phyloP scores from a whole-genome alignment of 2,113 vertebrate genomes.

The Sula dactylatra region DNA sequence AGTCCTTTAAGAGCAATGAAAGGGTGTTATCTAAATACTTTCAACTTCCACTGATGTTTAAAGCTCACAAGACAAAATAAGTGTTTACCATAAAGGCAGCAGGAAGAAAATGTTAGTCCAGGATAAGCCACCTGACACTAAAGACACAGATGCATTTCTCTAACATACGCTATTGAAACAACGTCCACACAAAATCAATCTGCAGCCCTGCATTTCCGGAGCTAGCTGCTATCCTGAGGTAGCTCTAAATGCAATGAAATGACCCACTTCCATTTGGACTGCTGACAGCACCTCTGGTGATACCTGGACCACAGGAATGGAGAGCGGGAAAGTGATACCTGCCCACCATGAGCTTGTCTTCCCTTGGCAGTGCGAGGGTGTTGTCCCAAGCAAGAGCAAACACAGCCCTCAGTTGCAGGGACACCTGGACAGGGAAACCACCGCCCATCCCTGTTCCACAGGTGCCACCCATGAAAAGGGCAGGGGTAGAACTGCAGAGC shows the following conservation, averaged over 20 bases:
- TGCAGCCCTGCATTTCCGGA: rapidly evolving
- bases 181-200: rapidly evolving
- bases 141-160: not conserved
- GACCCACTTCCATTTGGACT: rapidly evolving
- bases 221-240: rapidly evolving
- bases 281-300: too few species aligned
- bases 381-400: rapidly evolving
- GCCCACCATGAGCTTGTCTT: rapidly evolving
- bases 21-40: not conserved
- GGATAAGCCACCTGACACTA: not conserved
- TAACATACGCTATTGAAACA: rapidly evolving
- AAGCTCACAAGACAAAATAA: not conserved
- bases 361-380: not conserved
- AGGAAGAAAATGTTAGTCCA: not conserved
- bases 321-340: not conserved
- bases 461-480: not conserved
- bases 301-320: rapidly evolving
- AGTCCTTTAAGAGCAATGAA: not conserved
- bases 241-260: rapidly evolving
- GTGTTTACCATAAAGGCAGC: not conserved
- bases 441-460: not conserved
- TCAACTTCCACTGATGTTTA: not conserved
- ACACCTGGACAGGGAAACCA: not conserved
- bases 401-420: rapidly evolving
- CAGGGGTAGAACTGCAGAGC: too few species aligned